Percentiles rank a stretch among this genome's conserved stretches.
These are phyloP conservation scores for Danio choprae DNA, from an alignment of 2,797 vertebrate species.

Conservation along the genomic window DNA sequence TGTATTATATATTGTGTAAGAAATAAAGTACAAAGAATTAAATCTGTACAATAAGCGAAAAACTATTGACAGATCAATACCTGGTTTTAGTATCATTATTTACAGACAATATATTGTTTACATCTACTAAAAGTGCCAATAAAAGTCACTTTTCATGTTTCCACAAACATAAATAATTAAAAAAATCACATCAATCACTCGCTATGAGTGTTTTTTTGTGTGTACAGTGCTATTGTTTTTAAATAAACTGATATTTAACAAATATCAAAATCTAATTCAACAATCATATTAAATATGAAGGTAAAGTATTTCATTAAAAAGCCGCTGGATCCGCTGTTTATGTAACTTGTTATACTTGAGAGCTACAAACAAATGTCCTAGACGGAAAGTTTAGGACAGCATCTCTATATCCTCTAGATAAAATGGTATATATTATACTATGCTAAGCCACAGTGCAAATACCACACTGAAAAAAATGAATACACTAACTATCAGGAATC, in stretches of 20 bases:
- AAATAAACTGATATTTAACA: neutral
- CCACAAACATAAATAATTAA: no score
- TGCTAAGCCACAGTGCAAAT: constrained; percentile 42
- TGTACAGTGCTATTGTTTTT: no score
- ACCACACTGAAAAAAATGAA: constrained; percentile 7
- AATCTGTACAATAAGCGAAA: no score
- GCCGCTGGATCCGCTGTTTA: constrained; percentile 16
- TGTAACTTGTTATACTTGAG: neutral
- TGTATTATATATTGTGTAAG: no score
- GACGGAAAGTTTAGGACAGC: neutral
- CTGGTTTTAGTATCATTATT: no score
- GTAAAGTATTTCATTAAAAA: neutral
- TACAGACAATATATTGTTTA: no score
- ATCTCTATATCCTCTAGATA: constrained; percentile 7
- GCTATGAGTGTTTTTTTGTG: no score
- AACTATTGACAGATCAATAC: no score
- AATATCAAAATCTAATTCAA: neutral
- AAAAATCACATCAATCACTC: no score
- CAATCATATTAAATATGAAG: neutral
- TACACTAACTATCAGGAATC: constrained; percentile 28
- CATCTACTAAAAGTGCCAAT: no score
- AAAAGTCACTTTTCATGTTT: no score
- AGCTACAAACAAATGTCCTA: neutral
- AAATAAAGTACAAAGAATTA: no score
- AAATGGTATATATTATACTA: constrained; percentile 4